Evolutionary conservation across 1,140 invertebrate species (phyloP), one percentile per base, ranked within the genome.

Genomic region (Halyomorpha halys): DNA sequence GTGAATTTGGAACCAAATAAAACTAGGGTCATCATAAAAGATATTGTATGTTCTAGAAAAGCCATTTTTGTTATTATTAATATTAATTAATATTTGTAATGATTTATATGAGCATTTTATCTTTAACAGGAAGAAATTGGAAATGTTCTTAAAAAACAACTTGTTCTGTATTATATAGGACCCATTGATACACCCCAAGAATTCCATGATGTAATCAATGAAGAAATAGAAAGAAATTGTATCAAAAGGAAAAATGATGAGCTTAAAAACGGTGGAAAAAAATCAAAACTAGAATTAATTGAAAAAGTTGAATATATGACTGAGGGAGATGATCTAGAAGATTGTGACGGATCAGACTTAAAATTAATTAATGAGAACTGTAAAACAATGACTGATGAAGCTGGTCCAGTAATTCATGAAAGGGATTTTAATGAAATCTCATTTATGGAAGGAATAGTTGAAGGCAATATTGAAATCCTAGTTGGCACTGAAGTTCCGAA

Each of bases 1-100:
- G 75, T 84, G 13, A 86, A 86, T 74, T 67, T 84, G 45, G 83
- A 86, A 68, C 83, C 83, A 8, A 83, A 84, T 71, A 86, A 86
- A 74, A 79, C 79, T 56, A 73, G 73, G 73, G 74, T 85, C 21
- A 71, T 82, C 27, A 70, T 85, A 16, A 77, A 78, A 60, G 75
- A 81, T 69, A 73, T 80, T 69, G 71, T 72, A 59, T 23, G 15
- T 65, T 25, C 11, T 15, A 23, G 6, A 56, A 56, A 53, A 53
- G 6, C 4, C 2, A 19, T 8, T 56, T 56, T 2, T 11, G 23
- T 5, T 23, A 23, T 6, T 14, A 11, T 5, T 6, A 27, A 23
- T 56, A 21, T 11, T 56, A 25, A 14, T 56, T 25, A 25, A n/a
- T 49, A 4, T 6, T 49, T 49, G 3, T 8, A 11, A 19, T 49